Conservation (phyloP, 2,113 vertebrate species). For the Syrmaticus mikado region DNA sequence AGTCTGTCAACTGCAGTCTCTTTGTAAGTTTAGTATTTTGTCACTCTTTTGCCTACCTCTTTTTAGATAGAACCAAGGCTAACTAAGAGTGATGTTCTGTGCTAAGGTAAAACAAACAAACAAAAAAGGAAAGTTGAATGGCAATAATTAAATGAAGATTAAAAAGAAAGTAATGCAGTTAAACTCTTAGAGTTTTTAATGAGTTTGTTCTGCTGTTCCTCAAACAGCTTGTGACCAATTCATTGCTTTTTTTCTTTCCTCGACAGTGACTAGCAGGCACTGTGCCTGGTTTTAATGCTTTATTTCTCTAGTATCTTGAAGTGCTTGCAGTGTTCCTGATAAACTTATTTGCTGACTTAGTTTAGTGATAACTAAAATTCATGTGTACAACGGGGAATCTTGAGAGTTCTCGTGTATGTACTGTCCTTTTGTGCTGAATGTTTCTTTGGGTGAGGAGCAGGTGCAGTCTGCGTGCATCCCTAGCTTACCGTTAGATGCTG, state of each 20-base stretch:
- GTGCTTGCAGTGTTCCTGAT: not conserved
- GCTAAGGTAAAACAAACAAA: not conserved
- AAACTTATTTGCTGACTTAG: not conserved
- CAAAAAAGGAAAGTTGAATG: not conserved
- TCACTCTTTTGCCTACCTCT: not conserved
- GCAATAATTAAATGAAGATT: not conserved
- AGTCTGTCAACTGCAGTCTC: not conserved
- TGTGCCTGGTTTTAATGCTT: not conserved
- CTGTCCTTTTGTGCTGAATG: not conserved
- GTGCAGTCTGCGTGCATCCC: not conserved
- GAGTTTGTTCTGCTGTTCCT: not conserved
- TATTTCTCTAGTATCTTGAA: not conserved
- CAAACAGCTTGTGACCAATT: not conserved
- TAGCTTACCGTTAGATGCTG: not conserved
- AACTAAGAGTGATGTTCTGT: not conserved
- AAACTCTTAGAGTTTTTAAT: not conserved
- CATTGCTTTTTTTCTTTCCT: not conserved
- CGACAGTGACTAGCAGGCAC: not conserved
- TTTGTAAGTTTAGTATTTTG: not conserved
- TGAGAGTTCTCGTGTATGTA: not conserved
- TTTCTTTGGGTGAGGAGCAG: not conserved
- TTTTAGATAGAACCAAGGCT: not conserved
- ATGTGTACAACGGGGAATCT: not conserved
- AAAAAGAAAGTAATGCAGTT: not conserved
- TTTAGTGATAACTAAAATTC: not conserved